Conservation (phyloP, 2,113 vertebrate species). For the Spea multiplicata region DNA sequence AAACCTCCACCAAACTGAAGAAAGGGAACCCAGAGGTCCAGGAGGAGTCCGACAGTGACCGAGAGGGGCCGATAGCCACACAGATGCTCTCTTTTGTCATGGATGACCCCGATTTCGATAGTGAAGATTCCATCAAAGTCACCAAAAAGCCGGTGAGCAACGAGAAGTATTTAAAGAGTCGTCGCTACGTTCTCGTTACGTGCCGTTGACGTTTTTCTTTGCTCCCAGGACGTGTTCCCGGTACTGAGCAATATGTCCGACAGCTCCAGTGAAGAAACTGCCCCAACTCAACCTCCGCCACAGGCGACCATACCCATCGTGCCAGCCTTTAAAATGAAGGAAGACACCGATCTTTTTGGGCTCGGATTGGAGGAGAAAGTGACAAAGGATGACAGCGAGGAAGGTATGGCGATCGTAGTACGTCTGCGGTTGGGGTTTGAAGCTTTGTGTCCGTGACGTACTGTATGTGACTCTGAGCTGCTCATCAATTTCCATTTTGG, state of each 20-base stretch:
- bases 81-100: conserved; percentile 95
- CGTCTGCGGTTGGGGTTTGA: neutral
- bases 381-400: conserved; percentile 77
- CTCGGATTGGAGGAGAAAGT: conserved; percentile 76
- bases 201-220: neutral
- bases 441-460: no score
- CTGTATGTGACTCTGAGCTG: neutral
- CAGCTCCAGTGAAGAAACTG: conserved; percentile 77
- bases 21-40: conserved; percentile 53
- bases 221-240: conserved; percentile 72
- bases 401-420: conserved; percentile 64
- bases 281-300: conserved; percentile 51
- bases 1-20: conserved; percentile 48
- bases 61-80: conserved; percentile 79
- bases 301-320: conserved; percentile 62
- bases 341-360: conserved; percentile 83
- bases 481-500: neutral
- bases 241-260: conserved; percentile 84
- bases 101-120: conserved; percentile 96
- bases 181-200: no score
- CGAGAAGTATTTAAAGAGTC: neutral
- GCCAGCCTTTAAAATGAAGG: conserved; percentile 76
- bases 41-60: conserved; percentile 82
- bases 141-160: conserved; percentile 63
- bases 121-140: conserved; percentile 77